Conservation (phyloP, 2,797 vertebrate species). For the Crenichthys baileyi region DNA sequence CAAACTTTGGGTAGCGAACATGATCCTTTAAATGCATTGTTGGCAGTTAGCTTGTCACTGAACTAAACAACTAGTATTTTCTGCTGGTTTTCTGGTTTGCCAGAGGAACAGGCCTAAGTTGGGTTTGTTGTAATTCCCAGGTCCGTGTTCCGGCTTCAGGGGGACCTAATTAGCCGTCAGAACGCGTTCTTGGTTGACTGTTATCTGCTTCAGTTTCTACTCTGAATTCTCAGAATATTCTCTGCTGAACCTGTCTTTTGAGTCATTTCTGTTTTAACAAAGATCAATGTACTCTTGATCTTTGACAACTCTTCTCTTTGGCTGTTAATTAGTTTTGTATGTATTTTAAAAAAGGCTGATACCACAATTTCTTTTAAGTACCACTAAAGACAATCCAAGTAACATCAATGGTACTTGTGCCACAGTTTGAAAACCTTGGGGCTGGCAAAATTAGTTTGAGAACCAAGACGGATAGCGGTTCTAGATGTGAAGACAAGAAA, state of each 20-base stretch:
- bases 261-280: background rate
- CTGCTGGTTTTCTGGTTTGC: too few species aligned
- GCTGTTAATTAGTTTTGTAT: background rate
- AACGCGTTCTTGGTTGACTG: too few species aligned
- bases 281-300: background rate
- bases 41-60: too few species aligned
- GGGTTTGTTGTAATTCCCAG: too few species aligned
- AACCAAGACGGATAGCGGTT: conserved; percentile 27
- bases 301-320: background rate
- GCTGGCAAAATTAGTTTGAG: background rate
- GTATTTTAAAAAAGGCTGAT: background rate
- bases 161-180: too few species aligned
- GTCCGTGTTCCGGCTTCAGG: too few species aligned
- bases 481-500: conserved; percentile 8
- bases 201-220: too few species aligned
- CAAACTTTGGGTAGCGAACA: too few species aligned
- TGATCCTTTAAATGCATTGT: too few species aligned
- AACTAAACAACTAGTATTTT: too few species aligned
- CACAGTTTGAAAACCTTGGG: background rate
- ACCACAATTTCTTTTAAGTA: background rate
- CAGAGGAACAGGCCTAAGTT: too few species aligned
- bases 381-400: background rate
- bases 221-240: background rate
- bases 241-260: background rate
- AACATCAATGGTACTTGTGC: background rate